Evolutionary conservation across 1,140 invertebrate species (phyloP), one percentile per base, ranked within the genome.

Genomic region (Drosophila yakuba): DNA sequence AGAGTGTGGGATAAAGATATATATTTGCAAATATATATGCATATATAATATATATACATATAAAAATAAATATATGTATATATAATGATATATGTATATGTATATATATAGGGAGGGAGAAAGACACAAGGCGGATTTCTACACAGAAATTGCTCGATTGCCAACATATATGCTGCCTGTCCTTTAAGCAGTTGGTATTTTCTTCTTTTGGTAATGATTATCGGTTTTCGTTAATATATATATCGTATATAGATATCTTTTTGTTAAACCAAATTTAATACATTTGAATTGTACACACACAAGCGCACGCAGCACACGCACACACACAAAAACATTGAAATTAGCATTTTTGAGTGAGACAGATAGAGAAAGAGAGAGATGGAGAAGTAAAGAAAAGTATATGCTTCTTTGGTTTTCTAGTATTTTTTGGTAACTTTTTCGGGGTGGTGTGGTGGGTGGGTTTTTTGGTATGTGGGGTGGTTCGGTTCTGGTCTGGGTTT

Each of bases 91-190:
- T 57, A 43, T 56, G 14, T 14, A 39, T 4, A 14, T 39, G 4
- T 1, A 39, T 5, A 39, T 39, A 39, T 39, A 39, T 12, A n/a
- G 32, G 57, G 36, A 45, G 45, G 17, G 60, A 57, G 44, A 50
- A 48, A 55, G 39, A 69, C 20, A 55, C 52, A 62, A 54, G 58
- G 48, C 60, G 73, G 78, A 58, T 82, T 82, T 73, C 66, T 83
- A 89, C 61, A 68, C 68, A 83, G 75, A 81, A 91, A 86, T 91
- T 92, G 91, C 91, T 92, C 91, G 91, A 92, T 92, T 92, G 91
- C 91, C 91, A 92, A 91, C 91, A 92, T 92, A 92, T 92, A 92
- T 92, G 91, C 91, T 92, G 91, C 90, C 91, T 91, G 84, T 89
- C 77, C 77, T 67, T 51, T 82, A 60, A 36, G 72, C 80, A 81